Evolutionary conservation across 1,140 invertebrate genomes (phyloP), one percentile per base, ranked within the genome.

Genomic region (Penaeus japonicus): DNA sequence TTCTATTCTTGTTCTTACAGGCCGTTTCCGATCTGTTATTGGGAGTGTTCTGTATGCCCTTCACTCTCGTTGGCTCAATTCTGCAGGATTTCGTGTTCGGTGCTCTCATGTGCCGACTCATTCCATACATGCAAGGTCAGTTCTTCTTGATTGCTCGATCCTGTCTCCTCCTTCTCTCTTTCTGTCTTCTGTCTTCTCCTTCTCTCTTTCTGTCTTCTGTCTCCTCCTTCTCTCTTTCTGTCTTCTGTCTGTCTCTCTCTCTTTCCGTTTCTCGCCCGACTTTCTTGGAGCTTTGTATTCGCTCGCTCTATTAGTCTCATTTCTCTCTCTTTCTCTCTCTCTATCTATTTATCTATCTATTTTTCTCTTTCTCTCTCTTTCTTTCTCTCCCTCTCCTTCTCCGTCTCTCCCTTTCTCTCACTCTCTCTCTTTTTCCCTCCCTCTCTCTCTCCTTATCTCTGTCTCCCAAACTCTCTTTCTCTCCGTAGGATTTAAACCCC

Each of bases 21-120:
- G 96, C 96, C 17, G 94, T 96, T 78, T 95, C 96, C 17, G 97
- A 97, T 92, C 94, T 97, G 82, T 92, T 97, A 5, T 93, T 97
- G 53, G 96, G 96, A 12, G 96, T 97, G 0, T 96, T 97, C 91
- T 97, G 97, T 91, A 95, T 97, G 94, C 97, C 97, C 0, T 96
- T 98, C 90, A 97, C 96, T 0, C 93, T 98, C 20, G 95, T 97
- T 4, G 96, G 96, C 3, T 95, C 96, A 39, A 93, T 97, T 27
- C 94, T 97, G 89, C 93, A 95, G 91, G 95, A 96, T 91, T 98
- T 98, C 92, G 94, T 97, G 62, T 97, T 98, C 90, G 97, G 97
- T 2, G 93, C 94, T 32, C 92, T 94, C 1, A 95, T 98, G 93
- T 98, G 97, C 93, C 96, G 96, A 91, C 92, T 97, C 27, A 96